A percentile compares a stretch with the other conserved stretches of the same genome.
Conservation (phyloP, 2,797 vertebrate genomes). For the Hippocampus kuda region DNA sequence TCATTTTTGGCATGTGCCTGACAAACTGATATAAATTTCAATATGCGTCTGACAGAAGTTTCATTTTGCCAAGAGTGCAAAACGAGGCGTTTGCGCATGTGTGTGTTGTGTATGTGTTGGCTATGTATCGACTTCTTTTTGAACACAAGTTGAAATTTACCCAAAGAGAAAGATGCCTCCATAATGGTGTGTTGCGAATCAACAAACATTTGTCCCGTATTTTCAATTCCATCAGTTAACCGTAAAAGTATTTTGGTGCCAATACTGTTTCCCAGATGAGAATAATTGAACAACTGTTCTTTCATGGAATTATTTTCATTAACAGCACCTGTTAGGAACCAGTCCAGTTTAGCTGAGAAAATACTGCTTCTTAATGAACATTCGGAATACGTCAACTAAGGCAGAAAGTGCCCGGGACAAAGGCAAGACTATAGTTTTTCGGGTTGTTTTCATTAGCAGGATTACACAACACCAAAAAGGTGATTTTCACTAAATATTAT, state of each 20-base stretch:
- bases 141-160: conserved; percentile 47
- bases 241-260: conserved; percentile 18
- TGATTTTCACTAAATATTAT: no score
- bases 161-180: conserved; percentile 10
- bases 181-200: conserved; percentile 23
- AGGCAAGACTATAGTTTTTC: no score
- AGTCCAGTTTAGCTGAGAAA: conserved; percentile 19
- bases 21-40: conserved; percentile 78
- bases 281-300: conserved; percentile 37
- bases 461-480: no score
- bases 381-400: not conserved
- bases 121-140: conserved; percentile 29
- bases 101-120: conserved; percentile 14
- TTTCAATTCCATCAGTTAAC: conserved; percentile 28
- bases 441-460: no score
- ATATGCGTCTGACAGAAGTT: conserved; percentile 71
- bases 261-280: conserved; percentile 29
- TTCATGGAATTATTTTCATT: conserved; percentile 19
- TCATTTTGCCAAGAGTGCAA: conserved; percentile 72
- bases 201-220: conserved; percentile 29
- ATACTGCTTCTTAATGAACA: not conserved
- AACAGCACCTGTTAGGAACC: conserved; percentile 36
- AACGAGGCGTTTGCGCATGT: conserved; percentile 42
- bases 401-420: no score
- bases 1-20: conserved; percentile 66